Percentiles rank a stretch among this genome's conserved stretches.
These are phyloP conservation scores for Euspilapteryx auroguttella DNA, from an alignment of 2,888 invertebrate genomes.

Conservation along the genomic window DNA sequence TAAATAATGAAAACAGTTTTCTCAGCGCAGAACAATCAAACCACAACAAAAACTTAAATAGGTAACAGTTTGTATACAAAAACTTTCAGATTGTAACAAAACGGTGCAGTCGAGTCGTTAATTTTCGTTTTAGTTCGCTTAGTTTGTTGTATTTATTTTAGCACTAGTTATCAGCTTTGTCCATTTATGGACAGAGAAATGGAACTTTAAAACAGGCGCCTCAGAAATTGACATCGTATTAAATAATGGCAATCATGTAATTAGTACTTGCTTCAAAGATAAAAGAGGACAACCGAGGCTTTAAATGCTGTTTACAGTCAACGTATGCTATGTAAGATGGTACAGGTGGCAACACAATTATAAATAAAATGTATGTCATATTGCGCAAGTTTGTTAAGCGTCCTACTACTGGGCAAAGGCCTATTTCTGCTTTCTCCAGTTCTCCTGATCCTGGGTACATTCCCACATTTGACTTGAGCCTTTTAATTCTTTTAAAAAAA, in stretches of 20 bases:
- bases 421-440: too few species aligned
- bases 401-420: too few species aligned
- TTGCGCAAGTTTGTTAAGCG: too few species aligned
- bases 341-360: too few species aligned
- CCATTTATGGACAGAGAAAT: conserved; percentile 18
- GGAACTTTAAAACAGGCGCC: conserved; percentile 18
- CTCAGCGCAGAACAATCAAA: conserved; percentile 24
- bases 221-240: conserved; percentile 49
- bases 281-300: conserved; percentile 45
- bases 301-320: conserved; percentile 53
- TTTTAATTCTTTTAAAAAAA: too few species aligned
- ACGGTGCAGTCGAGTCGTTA: conserved; percentile 27
- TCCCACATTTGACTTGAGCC: too few species aligned
- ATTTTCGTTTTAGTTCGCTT: conserved; percentile 28
- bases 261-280: conserved; percentile 51
- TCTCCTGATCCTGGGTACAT: too few species aligned
- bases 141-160: conserved; percentile 21
- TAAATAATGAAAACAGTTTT: conserved; percentile 23
- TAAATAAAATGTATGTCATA: too few species aligned
- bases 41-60: conserved; percentile 23
- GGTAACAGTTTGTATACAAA: conserved; percentile 24
- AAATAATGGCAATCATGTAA: conserved; percentile 56
- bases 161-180: conserved; percentile 26
- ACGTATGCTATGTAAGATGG: too few species aligned
- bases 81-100: conserved; percentile 20